A percentile compares a stretch with the other conserved stretches of the same genome.
Conservation (phyloP, 1,140 invertebrate species). For the Meteorus sp. region DNA sequence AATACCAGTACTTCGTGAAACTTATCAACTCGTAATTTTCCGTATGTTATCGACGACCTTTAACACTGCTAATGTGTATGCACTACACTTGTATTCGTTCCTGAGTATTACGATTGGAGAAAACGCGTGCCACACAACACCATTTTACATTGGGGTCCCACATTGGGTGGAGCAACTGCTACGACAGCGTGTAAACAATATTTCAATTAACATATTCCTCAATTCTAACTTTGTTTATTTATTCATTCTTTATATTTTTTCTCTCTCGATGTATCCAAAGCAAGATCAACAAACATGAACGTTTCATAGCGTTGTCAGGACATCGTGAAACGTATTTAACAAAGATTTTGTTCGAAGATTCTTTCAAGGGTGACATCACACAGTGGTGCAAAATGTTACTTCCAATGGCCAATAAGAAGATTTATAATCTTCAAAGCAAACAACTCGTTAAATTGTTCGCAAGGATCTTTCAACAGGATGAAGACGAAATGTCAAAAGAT, state of each 20-base stretch:
- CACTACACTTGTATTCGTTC: conserved; percentile 1
- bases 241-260: too few species aligned
- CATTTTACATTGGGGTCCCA: neutral
- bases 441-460: conserved; percentile 89
- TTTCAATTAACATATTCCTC: conserved; percentile 4
- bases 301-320: too few species aligned
- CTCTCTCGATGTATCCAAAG: too few species aligned
- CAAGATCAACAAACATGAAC: too few species aligned
- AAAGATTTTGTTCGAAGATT: conserved; percentile 51
- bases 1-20: conserved; percentile 19
- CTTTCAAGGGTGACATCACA: conserved; percentile 76
- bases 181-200: conserved; percentile 6
- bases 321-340: neutral
- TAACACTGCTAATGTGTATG: conserved; percentile 9
- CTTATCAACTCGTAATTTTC: conserved; percentile 42
- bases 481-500: conserved; percentile 82
- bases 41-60: conserved; percentile 26
- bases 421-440: conserved; percentile 92
- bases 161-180: neutral
- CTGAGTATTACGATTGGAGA: conserved; percentile 6
- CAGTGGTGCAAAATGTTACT: conserved; percentile 86
- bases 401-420: conserved; percentile 77
- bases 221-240: too few species aligned
- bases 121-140: conserved; percentile 9
- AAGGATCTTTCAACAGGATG: conserved; percentile 72